Conservation (phyloP, 2,888 invertebrate species). For the Drosophila anceps region DNA sequence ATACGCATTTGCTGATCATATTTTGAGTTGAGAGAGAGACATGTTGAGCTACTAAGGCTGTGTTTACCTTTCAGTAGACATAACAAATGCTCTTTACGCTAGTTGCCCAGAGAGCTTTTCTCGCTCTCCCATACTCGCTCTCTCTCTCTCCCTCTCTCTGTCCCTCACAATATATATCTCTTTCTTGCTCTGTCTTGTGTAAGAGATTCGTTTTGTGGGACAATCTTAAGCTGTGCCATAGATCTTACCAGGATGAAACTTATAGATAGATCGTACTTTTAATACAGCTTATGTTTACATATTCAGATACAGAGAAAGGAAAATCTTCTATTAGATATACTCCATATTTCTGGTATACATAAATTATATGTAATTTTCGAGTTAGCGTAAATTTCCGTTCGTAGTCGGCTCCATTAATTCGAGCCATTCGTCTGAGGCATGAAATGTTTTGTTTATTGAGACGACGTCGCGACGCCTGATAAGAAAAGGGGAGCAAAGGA, state of each 20-base stretch:
- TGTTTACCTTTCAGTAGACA: background rate
- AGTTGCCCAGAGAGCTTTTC: background rate
- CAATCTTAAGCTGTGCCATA: background rate
- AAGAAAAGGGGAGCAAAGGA: background rate
- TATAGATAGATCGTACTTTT: background rate
- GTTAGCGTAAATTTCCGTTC: conserved; percentile 32
- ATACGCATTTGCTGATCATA: background rate
- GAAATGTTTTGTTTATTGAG: conserved; percentile 33
- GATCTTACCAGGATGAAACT: background rate
- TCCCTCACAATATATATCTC: background rate
- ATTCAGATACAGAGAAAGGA: background rate
- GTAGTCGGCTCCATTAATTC: conserved; percentile 40
- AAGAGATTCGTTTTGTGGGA: background rate
- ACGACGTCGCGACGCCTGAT: conserved; percentile 24
- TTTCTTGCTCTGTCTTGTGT: background rate
- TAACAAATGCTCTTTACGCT: background rate
- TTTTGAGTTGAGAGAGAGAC: no score
- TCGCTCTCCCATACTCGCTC: background rate
- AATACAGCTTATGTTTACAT: background rate
- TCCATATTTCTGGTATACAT: background rate
- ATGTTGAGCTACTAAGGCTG: background rate
- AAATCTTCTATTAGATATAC: background rate
- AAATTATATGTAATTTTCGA: background rate
- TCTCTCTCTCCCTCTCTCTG: background rate
- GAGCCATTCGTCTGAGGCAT: conserved; percentile 31